phyloP scores from a whole-genome alignment of 1,140 invertebrate genomes.

The Penaeus japonicus region DNA sequence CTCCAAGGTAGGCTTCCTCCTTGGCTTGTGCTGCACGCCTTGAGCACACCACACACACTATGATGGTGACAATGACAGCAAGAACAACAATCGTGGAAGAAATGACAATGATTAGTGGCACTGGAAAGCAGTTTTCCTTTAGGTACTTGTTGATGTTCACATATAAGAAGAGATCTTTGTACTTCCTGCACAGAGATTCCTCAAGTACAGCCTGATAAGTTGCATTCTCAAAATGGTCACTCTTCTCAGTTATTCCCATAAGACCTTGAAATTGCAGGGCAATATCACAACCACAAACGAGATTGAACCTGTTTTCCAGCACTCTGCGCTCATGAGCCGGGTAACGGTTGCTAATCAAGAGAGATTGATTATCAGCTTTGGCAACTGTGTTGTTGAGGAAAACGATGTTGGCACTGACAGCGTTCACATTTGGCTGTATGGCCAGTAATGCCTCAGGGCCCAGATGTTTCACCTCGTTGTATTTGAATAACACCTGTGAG shows the following conservation, averaged over 20 bases:
- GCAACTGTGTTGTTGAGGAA: conserved; percentile 40
- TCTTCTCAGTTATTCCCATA: not conserved
- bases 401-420: conserved; percentile 26
- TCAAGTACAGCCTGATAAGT: not conserved
- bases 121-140: not conserved
- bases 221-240: not conserved
- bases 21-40: conserved; percentile 18
- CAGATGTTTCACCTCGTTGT: conserved; percentile 16
- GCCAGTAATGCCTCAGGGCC: conserved; percentile 28
- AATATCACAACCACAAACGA: conserved; percentile 23
- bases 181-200: conserved; percentile 13
- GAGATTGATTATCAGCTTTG: conserved; percentile 2
- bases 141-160: not conserved
- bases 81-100: not conserved
- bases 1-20: conserved; percentile 33
- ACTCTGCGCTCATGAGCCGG: conserved; percentile 36
- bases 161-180: not conserved
- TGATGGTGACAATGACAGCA: conserved; percentile 15
- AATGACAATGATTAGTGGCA: conserved; percentile 13
- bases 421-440: not conserved
- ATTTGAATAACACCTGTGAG: conserved; percentile 40
- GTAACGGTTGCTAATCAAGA: conserved; percentile 6
- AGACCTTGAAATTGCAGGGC: not conserved
- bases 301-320: conserved; percentile 26
- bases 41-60: conserved; percentile 25